Conservation (phyloP, 53 echinoderm and acorn worm genomes). For the Patiria pectinifera region DNA sequence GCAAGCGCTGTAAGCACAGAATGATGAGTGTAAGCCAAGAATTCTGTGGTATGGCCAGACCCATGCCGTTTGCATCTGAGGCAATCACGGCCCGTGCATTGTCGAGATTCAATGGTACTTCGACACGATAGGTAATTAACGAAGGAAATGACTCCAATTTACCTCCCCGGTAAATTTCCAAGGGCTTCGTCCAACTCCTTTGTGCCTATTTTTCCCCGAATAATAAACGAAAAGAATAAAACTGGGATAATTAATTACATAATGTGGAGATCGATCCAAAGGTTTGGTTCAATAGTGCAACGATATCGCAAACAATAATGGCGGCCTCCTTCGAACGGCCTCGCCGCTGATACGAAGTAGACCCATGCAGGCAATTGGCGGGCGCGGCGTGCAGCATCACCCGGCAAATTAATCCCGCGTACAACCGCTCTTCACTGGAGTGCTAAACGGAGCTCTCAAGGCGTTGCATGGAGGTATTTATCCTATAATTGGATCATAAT, state of each 20-base stretch:
- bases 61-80: neutral
- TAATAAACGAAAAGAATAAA: neutral
- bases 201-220: neutral
- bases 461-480: conserved; percentile 43
- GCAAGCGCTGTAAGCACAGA: too few species aligned
- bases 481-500: conserved; percentile 40
- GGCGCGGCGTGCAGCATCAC: neutral
- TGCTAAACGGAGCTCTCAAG: neutral
- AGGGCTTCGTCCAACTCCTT: neutral
- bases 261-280: neutral
- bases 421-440: neutral
- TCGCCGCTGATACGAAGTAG: neutral
- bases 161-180: neutral
- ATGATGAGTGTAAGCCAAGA: too few species aligned
- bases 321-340: neutral
- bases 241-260: neutral
- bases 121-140: conserved; percentile 8
- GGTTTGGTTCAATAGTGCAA: neutral
- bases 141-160: conserved; percentile 2
- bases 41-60: too few species aligned
- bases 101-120: neutral
- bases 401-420: neutral
- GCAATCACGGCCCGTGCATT: neutral
- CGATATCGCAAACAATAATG: neutral
- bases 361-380: neutral